These are phyloP conservation scores for Rousettus leschenaultii DNA, from an alignment of 2,113 vertebrate species.

Conservation along the genomic window DNA sequence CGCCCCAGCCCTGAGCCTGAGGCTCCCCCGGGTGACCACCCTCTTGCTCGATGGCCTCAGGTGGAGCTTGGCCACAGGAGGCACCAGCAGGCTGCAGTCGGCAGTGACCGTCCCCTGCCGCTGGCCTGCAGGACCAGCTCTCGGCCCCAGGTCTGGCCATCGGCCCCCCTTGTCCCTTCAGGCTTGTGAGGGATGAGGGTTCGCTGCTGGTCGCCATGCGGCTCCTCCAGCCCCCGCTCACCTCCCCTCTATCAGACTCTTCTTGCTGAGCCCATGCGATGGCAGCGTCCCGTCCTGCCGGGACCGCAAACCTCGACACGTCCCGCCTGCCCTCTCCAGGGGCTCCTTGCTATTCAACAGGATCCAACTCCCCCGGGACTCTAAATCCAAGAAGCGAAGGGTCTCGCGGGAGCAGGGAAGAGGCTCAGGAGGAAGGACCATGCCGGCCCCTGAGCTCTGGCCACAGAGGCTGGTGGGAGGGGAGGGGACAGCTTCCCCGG, in stretches of 20 bases:
- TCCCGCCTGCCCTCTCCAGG: not conserved
- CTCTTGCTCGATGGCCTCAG: not conserved
- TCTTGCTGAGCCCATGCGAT: fast-evolving
- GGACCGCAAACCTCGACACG: fast-evolving
- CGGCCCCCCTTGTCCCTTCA: not conserved
- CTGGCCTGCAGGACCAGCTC: not conserved
- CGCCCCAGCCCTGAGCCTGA: too few relatives aligned
- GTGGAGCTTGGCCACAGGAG: not conserved
- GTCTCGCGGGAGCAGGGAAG: fast-evolving
- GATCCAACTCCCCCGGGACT: too few relatives aligned
- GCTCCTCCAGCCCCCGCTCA: fast-evolving
- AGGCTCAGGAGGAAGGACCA: not conserved
- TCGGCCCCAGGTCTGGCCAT: too few relatives aligned
- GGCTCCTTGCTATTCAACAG: too few relatives aligned
- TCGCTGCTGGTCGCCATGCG: fast-evolving
- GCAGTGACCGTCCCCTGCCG: fast-evolving
- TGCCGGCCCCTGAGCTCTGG: fast-evolving
- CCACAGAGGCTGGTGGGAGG: not conserved
- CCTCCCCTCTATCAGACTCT: fast-evolving
- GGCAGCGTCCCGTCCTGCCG: not conserved
- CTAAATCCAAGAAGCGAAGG: not conserved
- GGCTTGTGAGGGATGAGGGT: not conserved
- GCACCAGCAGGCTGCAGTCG: fast-evolving
- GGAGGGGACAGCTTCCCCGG: not conserved
- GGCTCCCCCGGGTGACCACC: fast-evolving